Conservation (phyloP, 2,888 invertebrate species). For the Lepas anatifera region DNA sequence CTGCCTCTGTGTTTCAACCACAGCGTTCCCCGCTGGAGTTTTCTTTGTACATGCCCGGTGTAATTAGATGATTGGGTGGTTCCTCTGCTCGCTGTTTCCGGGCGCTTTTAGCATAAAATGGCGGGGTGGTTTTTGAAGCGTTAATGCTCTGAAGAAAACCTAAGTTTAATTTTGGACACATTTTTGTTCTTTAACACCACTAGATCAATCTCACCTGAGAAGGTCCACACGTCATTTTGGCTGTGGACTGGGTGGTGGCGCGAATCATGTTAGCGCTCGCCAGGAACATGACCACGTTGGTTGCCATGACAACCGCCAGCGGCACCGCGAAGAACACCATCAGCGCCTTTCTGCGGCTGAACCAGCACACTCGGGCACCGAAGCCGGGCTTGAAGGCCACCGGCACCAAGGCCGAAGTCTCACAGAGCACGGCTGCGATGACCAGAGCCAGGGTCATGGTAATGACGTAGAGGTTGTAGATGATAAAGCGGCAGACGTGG, state of each 20-base stretch:
- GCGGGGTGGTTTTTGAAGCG: no score
- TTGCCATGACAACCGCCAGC: constrained; percentile 34
- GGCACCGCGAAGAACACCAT: constrained; percentile 41
- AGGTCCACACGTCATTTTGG: constrained; percentile 28
- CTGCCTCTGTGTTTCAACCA: no score
- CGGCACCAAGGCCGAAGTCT: constrained; percentile 22
- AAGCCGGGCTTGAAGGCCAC: constrained; percentile 35
- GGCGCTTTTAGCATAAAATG: no score
- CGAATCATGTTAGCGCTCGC: constrained; percentile 36
- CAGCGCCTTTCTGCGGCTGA: constrained; percentile 38
- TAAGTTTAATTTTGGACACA: no score
- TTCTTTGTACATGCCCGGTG: no score
- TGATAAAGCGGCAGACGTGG: constrained; percentile 34
- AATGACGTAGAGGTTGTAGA: constrained; percentile 35
- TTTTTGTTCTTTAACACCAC: no score
- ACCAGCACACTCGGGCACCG: constrained; percentile 40
- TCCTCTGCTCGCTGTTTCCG: no score
- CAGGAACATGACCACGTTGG: constrained; percentile 37
- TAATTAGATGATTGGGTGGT: no score
- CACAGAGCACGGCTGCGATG: constrained; percentile 33
- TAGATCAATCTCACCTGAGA: constrained; percentile 6
- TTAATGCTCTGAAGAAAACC: no score
- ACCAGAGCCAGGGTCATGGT: constrained; percentile 33
- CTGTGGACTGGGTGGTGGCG: constrained; percentile 31
- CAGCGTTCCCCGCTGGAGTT: no score